A percentile compares a stretch with the other conserved stretches of the same genome.
Evolutionary conservation across 2,113 vertebrate species (phyloP).

Genomic region (Raja brachyura): DNA sequence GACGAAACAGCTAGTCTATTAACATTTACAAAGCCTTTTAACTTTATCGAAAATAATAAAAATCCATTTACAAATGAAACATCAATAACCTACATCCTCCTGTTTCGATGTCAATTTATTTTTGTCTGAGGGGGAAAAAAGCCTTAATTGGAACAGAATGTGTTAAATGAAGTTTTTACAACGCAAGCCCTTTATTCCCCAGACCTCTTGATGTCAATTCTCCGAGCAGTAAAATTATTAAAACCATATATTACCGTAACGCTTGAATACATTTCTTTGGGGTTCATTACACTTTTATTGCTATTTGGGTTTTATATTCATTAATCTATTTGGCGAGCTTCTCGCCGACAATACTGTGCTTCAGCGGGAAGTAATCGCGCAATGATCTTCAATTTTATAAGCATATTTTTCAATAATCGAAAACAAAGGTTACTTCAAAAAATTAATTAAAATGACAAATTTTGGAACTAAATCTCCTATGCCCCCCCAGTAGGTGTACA

Average conservation of each 20-base stretch:
- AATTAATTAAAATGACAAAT: slow-evolving; percentile 17
- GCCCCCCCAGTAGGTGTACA: neutral
- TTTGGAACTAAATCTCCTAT: neutral
- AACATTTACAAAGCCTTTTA: neutral
- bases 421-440: neutral
- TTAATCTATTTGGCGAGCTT: slow-evolving; percentile 17
- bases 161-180: neutral
- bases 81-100: slow-evolving; percentile 40
- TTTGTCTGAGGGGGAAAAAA: slow-evolving; percentile 46
- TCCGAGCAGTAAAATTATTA: slow-evolving; percentile 29
- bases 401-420: neutral
- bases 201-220: slow-evolving; percentile 15
- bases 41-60: slow-evolving; percentile 19
- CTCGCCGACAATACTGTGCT: neutral
- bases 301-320: neutral
- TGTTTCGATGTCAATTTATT: slow-evolving; percentile 50
- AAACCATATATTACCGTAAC: slow-evolving; percentile 33
- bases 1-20: slow-evolving; percentile 9
- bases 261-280: slow-evolving; percentile 27
- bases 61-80: slow-evolving; percentile 18
- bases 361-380: neutral
- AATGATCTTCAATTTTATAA: neutral
- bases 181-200: neutral
- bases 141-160: slow-evolving; percentile 13
- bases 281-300: slow-evolving; percentile 28